These are phyloP conservation scores for Nesogale talazaci DNA, from an alignment of 2,113 vertebrate genomes.

Conservation along the genomic window DNA sequence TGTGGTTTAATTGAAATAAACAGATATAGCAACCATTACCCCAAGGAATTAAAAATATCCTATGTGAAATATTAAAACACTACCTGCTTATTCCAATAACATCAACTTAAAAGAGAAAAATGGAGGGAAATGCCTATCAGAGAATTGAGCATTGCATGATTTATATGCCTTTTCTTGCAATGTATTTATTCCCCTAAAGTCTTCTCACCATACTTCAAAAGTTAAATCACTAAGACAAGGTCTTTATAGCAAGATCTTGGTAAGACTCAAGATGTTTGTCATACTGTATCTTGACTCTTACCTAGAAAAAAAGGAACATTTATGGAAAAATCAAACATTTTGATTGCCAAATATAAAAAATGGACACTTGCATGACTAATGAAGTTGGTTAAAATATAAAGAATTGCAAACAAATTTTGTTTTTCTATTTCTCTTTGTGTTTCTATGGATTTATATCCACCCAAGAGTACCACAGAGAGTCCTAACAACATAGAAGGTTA, in stretches of 20 bases:
- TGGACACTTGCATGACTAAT: not conserved
- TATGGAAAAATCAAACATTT: constrained; percentile 26
- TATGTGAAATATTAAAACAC: not conserved
- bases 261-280: not conserved
- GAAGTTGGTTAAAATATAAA: not conserved
- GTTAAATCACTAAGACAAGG: constrained; percentile 10
- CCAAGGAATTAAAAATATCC: not conserved
- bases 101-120: not conserved
- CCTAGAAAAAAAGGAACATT: not conserved
- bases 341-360: not conserved
- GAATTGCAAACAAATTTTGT: not conserved
- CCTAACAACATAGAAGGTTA: not conserved
- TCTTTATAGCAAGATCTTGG: not conserved
- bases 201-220: not conserved
- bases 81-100: not conserved
- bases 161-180: not conserved
- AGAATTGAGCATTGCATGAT: not conserved
- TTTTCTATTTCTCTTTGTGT: not conserved
- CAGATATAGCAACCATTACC: not conserved
- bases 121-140: not conserved
- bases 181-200: not conserved
- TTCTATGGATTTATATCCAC: not conserved
- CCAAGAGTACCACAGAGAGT: not conserved
- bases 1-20: not conserved
- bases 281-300: not conserved